Evolutionary conservation across 2,113 vertebrate species (phyloP).

Genomic region (Istiophorus platypterus): DNA sequence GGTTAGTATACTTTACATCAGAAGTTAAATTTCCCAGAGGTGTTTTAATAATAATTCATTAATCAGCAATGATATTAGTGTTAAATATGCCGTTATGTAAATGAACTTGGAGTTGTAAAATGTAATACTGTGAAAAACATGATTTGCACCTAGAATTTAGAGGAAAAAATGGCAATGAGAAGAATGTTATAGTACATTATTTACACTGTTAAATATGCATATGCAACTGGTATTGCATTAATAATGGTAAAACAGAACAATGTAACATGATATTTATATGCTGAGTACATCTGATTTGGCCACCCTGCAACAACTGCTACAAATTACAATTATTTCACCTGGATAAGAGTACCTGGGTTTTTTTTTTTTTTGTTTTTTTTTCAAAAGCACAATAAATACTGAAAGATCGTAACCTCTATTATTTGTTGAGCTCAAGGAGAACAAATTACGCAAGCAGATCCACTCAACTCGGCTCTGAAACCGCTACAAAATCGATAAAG

Average conservation of each 20-base stretch:
- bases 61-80: slow-evolving; percentile 32
- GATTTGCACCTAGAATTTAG: slow-evolving; percentile 35
- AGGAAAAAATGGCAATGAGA: slow-evolving; percentile 26
- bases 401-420: slow-evolving; percentile 67
- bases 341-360: slow-evolving; percentile 87
- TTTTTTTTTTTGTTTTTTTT: slow-evolving; percentile 66
- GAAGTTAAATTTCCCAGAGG: slow-evolving; percentile 72
- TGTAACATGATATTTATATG: slow-evolving; percentile 52
- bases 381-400: slow-evolving; percentile 76
- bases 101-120: slow-evolving; percentile 31
- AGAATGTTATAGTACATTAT: slow-evolving; percentile 52
- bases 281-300: slow-evolving; percentile 71
- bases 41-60: slow-evolving; percentile 50
- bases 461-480: slow-evolving; percentile 38
- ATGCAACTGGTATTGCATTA: slow-evolving; percentile 67
- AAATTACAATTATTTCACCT: slow-evolving; percentile 84
- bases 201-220: slow-evolving; percentile 61
- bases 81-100: slow-evolving; percentile 39
- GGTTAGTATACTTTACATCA: slow-evolving; percentile 61
- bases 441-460: slow-evolving; percentile 66
- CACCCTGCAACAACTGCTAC: slow-evolving; percentile 85
- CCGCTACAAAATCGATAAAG: slow-evolving; percentile 34
- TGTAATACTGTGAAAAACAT: slow-evolving; percentile 34
- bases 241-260: slow-evolving; percentile 62
- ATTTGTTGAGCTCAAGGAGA: slow-evolving; percentile 45